Evolutionary conservation across 1,140 invertebrate genomes (phyloP).

Genomic region (Cydia fagiglandana): DNA sequence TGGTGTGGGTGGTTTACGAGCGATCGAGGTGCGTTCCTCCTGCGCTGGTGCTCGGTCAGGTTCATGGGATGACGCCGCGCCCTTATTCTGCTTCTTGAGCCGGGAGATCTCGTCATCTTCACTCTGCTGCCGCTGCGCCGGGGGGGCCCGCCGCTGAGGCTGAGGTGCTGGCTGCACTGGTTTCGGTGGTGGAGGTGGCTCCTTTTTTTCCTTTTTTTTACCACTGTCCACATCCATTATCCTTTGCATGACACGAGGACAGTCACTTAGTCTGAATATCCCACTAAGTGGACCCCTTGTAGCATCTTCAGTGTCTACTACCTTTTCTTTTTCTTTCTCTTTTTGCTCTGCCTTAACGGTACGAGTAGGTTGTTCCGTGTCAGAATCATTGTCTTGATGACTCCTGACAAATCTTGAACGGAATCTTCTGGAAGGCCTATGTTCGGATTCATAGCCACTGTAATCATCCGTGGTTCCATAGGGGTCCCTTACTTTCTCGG

Average conservation of each 20-base stretch:
- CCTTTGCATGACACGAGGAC: slow-evolving; percentile 92
- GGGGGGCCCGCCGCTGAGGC: slow-evolving; percentile 66
- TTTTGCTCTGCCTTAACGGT: slow-evolving; percentile 81
- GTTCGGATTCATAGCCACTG: slow-evolving; percentile 83
- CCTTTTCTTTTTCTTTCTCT: slow-evolving; percentile 86
- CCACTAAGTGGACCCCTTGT: slow-evolving; percentile 93
- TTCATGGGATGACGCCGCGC: slow-evolving; percentile 80
- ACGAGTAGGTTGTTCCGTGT: slow-evolving; percentile 81
- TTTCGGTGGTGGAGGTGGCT: slow-evolving; percentile 78
- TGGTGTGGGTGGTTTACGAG: slow-evolving; percentile 81
- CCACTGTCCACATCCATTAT: slow-evolving; percentile 89
- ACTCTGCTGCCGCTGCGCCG: slow-evolving; percentile 86
- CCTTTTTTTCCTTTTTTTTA: slow-evolving; percentile 87
- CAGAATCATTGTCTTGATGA: slow-evolving; percentile 85
- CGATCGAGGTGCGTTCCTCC: slow-evolving; percentile 77
- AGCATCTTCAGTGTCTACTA: slow-evolving; percentile 94
- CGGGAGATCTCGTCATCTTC: slow-evolving; percentile 94
- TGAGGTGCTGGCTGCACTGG: slow-evolving; percentile 78
- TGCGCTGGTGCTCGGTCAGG: slow-evolving; percentile 70
- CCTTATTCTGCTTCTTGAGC: slow-evolving; percentile 94
- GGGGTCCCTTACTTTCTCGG: slow-evolving; percentile 72
- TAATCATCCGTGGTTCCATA: slow-evolving; percentile 80
- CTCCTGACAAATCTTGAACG: slow-evolving; percentile 86
- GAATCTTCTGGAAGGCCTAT: slow-evolving; percentile 83
- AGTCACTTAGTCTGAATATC: slow-evolving; percentile 93